A percentile compares a stretch with the other conserved stretches of the same genome.
phyloP scores from a whole-genome alignment of 2,113 vertebrate species.

The Epinephelus lanceolatus region DNA sequence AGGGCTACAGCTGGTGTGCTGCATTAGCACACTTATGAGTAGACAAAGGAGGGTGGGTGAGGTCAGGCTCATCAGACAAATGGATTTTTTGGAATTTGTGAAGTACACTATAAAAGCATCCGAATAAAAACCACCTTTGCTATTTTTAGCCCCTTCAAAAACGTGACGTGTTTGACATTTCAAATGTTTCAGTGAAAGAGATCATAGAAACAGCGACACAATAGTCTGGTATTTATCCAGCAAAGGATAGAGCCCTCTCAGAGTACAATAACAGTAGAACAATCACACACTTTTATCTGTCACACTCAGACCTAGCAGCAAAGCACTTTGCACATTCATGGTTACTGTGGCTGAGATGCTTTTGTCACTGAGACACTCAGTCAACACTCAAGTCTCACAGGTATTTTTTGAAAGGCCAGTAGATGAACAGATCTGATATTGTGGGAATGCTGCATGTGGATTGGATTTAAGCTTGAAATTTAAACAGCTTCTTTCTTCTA shows the following conservation, averaged over 20 bases:
- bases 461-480: conserved; percentile 2
- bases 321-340: conserved; percentile 51
- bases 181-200: conserved; percentile 15
- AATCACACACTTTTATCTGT: conserved; percentile 34
- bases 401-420: conserved; percentile 19
- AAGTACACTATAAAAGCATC: conserved; percentile 31
- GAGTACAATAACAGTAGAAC: conserved; percentile 2
- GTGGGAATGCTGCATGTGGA: neutral
- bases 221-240: conserved; percentile 7
- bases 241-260: neutral
- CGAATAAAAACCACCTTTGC: conserved; percentile 1
- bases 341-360: conserved; percentile 14
- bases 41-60: conserved; percentile 31
- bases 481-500: neutral
- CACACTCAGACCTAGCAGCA: conserved; percentile 19
- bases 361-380: conserved; percentile 44
- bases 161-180: conserved; percentile 36
- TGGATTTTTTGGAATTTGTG: conserved; percentile 21
- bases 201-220: conserved; percentile 6
- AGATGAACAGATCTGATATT: conserved; percentile 17
- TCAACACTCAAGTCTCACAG: conserved; percentile 33
- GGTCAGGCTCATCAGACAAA: conserved; percentile 26
- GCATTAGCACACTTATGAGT: conserved; percentile 39
- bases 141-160: conserved; percentile 38
- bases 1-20: conserved; percentile 25